These are phyloP conservation scores for Kryphioiulus occultus DNA, from an alignment of 2,888 invertebrate genomes.

Conservation along the genomic window DNA sequence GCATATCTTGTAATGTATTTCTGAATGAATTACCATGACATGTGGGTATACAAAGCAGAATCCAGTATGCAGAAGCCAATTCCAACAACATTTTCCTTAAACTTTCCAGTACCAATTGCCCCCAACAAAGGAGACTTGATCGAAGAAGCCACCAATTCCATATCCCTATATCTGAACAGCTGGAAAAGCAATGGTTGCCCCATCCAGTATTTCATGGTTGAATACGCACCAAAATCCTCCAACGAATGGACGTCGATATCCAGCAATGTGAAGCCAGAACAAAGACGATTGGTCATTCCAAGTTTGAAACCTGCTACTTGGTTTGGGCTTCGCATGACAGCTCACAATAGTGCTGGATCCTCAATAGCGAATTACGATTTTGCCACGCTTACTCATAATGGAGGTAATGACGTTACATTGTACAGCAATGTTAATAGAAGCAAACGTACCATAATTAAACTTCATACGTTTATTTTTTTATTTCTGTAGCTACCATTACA, in stretches of 20 bases:
- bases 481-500: slow-evolving; percentile 46
- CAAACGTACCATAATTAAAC: too few species aligned
- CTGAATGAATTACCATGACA: too few species aligned
- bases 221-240: slow-evolving; percentile 55
- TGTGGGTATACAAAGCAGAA: too few species aligned
- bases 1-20: too few species aligned
- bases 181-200: slow-evolving; percentile 62
- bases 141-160: slow-evolving; percentile 61
- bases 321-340: slow-evolving; percentile 62
- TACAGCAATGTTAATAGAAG: too few species aligned
- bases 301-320: slow-evolving; percentile 62
- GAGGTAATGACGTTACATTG: slow-evolving; percentile 58
- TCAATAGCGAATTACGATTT: slow-evolving; percentile 61
- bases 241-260: slow-evolving; percentile 55
- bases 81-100: not conserved
- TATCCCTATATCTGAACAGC: slow-evolving; percentile 68
- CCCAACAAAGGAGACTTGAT: slow-evolving; percentile 51
- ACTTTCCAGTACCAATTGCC: slow-evolving; percentile 50
- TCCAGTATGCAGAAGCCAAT: not conserved
- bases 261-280: slow-evolving; percentile 54
- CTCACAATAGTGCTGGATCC: slow-evolving; percentile 62
- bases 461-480: not conserved
- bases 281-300: slow-evolving; percentile 55
- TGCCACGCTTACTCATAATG: slow-evolving; percentile 60
- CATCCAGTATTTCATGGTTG: slow-evolving; percentile 58